Conservation (phyloP, 2,113 vertebrate genomes). For the Xiphophorus couchianus region DNA sequence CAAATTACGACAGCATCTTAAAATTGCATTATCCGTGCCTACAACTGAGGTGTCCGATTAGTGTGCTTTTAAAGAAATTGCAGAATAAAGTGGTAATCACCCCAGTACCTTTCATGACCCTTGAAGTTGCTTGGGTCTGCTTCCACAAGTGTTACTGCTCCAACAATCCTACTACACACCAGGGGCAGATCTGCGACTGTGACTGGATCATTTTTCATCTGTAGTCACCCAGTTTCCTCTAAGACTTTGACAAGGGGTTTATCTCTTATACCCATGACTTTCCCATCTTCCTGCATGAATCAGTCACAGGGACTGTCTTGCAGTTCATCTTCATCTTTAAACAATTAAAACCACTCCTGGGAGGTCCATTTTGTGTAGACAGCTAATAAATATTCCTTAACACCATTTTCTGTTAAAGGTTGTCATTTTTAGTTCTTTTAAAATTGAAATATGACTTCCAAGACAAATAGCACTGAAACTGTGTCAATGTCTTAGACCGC, state of each 20-base stretch:
- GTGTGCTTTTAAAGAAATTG: no score
- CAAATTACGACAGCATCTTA: no score
- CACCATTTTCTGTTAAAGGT: slow-evolving; percentile 4
- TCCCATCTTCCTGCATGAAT: slow-evolving; percentile 22
- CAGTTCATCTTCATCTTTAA: slow-evolving; percentile 17
- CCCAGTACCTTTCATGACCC: slow-evolving; percentile 40
- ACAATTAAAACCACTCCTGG: slow-evolving; percentile 13
- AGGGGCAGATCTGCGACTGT: slow-evolving; percentile 65
- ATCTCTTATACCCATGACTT: slow-evolving; percentile 2
- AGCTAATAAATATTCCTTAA: slow-evolving; percentile 5
- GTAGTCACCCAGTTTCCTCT: neutral
- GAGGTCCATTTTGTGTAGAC: slow-evolving; percentile 21
- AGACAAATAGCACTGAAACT: slow-evolving; percentile 8
- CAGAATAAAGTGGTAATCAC: slow-evolving; percentile 42
- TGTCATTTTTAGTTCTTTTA: slow-evolving; percentile 3
- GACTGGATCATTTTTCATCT: slow-evolving; percentile 59
- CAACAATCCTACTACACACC: slow-evolving; percentile 66
- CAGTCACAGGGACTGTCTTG: slow-evolving; percentile 13
- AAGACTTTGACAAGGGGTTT: neutral
- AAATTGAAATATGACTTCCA: slow-evolving; percentile 9
- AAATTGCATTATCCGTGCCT: no score
- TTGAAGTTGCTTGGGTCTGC: slow-evolving; percentile 38
- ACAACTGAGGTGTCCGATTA: no score
- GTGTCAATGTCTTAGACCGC: slow-evolving; percentile 22
- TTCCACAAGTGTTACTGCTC: slow-evolving; percentile 64